Evolutionary conservation across 2,888 invertebrate genomes (phyloP).

Genomic region (Bombylius discolor): DNA sequence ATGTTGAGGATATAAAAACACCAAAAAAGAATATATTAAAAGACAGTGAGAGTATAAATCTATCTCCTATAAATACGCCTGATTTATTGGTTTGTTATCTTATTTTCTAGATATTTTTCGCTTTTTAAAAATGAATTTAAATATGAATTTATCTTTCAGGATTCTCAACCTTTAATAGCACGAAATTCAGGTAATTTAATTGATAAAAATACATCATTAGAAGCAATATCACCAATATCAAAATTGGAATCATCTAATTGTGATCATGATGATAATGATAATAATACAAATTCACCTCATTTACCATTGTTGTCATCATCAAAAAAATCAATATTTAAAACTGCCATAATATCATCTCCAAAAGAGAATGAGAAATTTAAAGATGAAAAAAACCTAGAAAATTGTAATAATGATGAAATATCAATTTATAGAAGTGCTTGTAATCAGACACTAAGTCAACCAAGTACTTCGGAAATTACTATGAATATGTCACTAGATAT

Average conservation of each 20-base stretch:
- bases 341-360: neutral
- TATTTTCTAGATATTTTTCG: neutral
- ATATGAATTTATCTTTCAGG: neutral
- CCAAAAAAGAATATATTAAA: neutral
- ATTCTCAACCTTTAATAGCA: neutral
- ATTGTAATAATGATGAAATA: too few species aligned
- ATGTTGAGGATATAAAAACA: neutral
- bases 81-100: conserved; percentile 3
- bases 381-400: neutral
- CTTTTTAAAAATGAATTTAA: neutral
- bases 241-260: conserved; percentile 11
- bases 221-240: conserved; percentile 32
- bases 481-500: neutral
- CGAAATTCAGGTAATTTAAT: conserved; percentile 18
- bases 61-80: conserved; percentile 1
- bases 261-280: too few species aligned
- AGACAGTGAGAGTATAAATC: neutral
- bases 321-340: neutral
- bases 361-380: neutral
- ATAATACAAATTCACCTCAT: too few species aligned
- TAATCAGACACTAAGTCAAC: too few species aligned
- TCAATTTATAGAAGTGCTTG: too few species aligned
- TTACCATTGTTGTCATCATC: too few species aligned
- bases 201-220: conserved; percentile 25
- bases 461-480: too few species aligned